Conservation (phyloP, 2,888 invertebrate species). For the Erebia aethiops region DNA sequence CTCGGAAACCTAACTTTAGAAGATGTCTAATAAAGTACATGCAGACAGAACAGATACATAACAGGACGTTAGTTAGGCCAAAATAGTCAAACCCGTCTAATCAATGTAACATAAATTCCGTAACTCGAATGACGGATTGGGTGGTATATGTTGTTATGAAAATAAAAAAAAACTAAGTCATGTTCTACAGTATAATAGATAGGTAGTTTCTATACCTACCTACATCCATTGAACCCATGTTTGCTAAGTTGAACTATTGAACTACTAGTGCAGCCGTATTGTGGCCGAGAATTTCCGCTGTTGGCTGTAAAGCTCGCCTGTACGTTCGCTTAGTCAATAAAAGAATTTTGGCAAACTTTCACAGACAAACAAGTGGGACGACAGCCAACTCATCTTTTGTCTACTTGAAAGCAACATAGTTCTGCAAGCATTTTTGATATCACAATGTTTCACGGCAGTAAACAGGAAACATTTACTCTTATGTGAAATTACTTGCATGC, state of each 20-base stretch:
- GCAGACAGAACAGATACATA: too few species aligned
- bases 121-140: too few species aligned
- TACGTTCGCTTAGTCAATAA: conserved; percentile 77
- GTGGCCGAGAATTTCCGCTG: conserved; percentile 57
- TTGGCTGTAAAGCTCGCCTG: conserved; percentile 66
- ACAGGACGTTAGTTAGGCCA: too few species aligned
- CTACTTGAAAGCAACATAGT: conserved; percentile 74
- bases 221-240: conserved; percentile 32
- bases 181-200: background rate
- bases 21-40: too few species aligned
- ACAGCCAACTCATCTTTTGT: conserved; percentile 82
- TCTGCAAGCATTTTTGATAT: conserved; percentile 73
- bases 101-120: too few species aligned
- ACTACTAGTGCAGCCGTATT: conserved; percentile 48
- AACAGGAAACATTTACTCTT: conserved; percentile 45
- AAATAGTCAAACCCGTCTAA: too few species aligned
- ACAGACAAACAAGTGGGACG: conserved; percentile 80
- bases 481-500: conserved; percentile 34
- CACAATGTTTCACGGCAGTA: conserved; percentile 62
- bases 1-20: too few species aligned
- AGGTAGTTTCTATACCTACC: background rate
- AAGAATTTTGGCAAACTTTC: conserved; percentile 82
- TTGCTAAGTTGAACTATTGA: conserved; percentile 43
- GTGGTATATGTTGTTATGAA: too few species aligned
- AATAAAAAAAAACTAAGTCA: conserved; percentile 3